These are phyloP conservation scores for Palythoa heliodiscus DNA, from an alignment of 92 coral and sea anemone genomes.

Conservation along the genomic window DNA sequence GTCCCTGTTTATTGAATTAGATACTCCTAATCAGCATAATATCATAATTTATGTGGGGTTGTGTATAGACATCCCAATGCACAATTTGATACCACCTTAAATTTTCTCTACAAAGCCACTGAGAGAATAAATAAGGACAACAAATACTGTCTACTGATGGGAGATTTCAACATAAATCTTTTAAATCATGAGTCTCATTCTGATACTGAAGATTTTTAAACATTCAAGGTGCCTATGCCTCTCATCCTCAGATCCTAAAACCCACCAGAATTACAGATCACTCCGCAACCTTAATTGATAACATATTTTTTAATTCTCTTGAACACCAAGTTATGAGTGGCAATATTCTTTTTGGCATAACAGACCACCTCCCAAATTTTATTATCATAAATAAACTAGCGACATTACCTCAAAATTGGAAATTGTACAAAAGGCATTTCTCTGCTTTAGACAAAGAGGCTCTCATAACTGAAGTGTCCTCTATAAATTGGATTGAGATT, in stretches of 20 bases:
- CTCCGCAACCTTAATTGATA: not conserved
- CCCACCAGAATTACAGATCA: too few species aligned
- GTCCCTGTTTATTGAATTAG: constrained; percentile 37
- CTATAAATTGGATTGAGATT: constrained; percentile 31
- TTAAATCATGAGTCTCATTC: constrained; percentile 21
- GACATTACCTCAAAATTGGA: not conserved
- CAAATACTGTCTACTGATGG: constrained; percentile 21
- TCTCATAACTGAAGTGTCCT: constrained; percentile 23
- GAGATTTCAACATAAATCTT: constrained; percentile 4
- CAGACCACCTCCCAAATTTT: constrained; percentile 43
- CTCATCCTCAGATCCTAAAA: not conserved
- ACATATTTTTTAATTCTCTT: not conserved
- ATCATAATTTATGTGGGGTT: constrained; percentile 43
- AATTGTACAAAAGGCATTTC: constrained; percentile 52
- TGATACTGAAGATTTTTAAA: constrained; percentile 37
- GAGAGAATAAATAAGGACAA: constrained; percentile 24
- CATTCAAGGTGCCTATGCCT: constrained; percentile 5
- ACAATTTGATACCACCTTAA: constrained; percentile 6
- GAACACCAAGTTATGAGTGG: constrained; percentile 45
- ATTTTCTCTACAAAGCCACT: constrained; percentile 22
- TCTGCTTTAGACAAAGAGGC: constrained; percentile 36
- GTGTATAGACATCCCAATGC: constrained; percentile 43
- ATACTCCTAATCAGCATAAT: constrained; percentile 30
- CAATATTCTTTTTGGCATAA: constrained; percentile 29
- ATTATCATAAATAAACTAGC: constrained; percentile 23